Evolutionary conservation across 2,113 vertebrate species (phyloP), one percentile per base, ranked within the genome.

Genomic region (Zapus hudsonius): DNA sequence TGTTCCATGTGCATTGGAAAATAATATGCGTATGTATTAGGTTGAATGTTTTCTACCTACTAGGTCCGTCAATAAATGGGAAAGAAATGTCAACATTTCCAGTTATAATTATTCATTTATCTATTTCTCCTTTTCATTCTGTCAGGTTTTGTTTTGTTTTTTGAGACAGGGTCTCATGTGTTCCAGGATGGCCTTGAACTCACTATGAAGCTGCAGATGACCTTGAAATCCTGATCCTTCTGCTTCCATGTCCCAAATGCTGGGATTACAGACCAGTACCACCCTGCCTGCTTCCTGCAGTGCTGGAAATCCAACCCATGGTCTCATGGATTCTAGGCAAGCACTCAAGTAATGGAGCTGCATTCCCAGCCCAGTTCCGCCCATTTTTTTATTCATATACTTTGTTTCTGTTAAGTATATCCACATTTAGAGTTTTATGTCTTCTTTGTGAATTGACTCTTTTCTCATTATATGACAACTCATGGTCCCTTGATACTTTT

Each of bases 101-200:
- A 36, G 23, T 88, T 80, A 52, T 31, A 87, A 91, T 91, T 52
- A 84, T 5, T 13, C 13, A 42, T 91, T 93, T 87, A 16, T 78
- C 61, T 69, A 33, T 90, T 63, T 82, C 82, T 76, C 40, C 29
- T 55, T 81, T 89, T 13, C 2, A 15, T 52, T 52, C 52, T 52
- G 52, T 52, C 52, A 52, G 7, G 52, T 52, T n/a, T n/a, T 52
- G 12, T 52, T 52, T 52, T 52, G 52, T 52, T 52, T 12, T 52
- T 52, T 52, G 52, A 13, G 52, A 52, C 12, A 12, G 52, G 52
- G 52, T 52, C 52, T 52, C 52, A 52, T 47, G 52, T 52, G 52
- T 52, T 15, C 11, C 11, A 52, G 52, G 52, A 10, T 52, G 52
- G 52, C 52, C 52, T 52, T 52, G 52, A 8, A 52, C 52, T 52